These are phyloP conservation scores for Volucella inflata DNA, from an alignment of 2,888 invertebrate genomes.

Conservation along the genomic window DNA sequence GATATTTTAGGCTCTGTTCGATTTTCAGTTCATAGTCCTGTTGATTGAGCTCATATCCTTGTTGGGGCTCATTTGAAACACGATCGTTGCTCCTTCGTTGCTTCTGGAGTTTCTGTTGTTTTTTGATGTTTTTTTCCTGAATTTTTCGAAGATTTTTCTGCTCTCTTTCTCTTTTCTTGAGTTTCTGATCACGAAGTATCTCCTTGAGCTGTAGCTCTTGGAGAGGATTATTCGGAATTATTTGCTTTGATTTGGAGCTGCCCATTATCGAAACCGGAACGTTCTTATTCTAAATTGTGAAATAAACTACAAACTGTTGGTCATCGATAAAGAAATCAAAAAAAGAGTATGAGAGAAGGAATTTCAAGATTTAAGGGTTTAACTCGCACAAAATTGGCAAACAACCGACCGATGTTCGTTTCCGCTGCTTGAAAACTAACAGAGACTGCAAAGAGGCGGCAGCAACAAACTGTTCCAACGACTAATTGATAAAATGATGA, in stretches of 20 bases:
- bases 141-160: constrained; percentile 79
- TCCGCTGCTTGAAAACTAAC: constrained; percentile 35
- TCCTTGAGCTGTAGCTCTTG: constrained; percentile 79
- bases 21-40: constrained; percentile 79
- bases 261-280: constrained; percentile 78
- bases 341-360: neutral
- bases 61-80: constrained; percentile 3
- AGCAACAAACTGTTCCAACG: constrained; percentile 30
- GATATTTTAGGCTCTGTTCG: constrained; percentile 85
- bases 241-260: constrained; percentile 80
- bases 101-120: constrained; percentile 74
- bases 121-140: constrained; percentile 79
- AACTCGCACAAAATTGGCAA: neutral
- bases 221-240: constrained; percentile 79
- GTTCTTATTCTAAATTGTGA: neutral
- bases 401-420: constrained; percentile 16
- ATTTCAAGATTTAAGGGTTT: constrained; percentile 30
- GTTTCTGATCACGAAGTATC: constrained; percentile 76
- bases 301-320: neutral
- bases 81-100: constrained; percentile 41
- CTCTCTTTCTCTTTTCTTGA: constrained; percentile 79
- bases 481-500: constrained; percentile 72
- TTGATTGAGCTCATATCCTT: constrained; percentile 76
- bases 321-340: constrained; percentile 21
- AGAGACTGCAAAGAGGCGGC: constrained; percentile 25